A percentile compares a stretch with the other conserved stretches of the same genome.
phyloP scores from a whole-genome alignment of 2,888 invertebrate species.

The Ectobius pallidus region DNA sequence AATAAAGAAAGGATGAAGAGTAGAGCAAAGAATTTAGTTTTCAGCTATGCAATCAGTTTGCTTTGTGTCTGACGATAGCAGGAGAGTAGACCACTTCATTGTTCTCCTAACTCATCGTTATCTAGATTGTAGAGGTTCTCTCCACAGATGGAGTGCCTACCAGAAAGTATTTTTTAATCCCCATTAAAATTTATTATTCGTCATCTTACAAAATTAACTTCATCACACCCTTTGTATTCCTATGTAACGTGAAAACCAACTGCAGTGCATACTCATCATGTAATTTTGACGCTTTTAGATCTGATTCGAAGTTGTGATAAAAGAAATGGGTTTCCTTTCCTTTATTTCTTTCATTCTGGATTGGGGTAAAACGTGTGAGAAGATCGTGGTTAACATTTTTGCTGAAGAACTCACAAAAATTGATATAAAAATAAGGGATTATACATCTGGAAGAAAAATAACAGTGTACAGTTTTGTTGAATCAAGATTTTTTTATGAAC shows the following conservation, averaged over 20 bases:
- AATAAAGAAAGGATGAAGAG: too few species aligned
- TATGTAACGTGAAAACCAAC: background rate
- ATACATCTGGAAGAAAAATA: too few species aligned
- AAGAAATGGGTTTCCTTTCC: background rate
- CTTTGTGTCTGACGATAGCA: too few species aligned
- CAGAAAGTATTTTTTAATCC: conserved; percentile 1
- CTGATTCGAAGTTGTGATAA: conserved; percentile 16
- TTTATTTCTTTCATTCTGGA: background rate
- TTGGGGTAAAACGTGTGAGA: too few species aligned
- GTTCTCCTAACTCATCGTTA: too few species aligned
- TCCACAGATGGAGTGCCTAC: too few species aligned
- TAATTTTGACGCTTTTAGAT: conserved; percentile 26
- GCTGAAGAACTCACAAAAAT: conserved; percentile 1
- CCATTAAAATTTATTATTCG: conserved; percentile 35
- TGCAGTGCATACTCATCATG: background rate
- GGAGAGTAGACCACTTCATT: too few species aligned
- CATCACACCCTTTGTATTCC: background rate
- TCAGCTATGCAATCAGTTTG: too few species aligned
- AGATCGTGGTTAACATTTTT: background rate
- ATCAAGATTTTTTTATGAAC: too few species aligned
- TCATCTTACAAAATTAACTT: conserved; percentile 35
- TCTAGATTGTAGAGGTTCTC: too few species aligned
- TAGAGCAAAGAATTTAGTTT: too few species aligned
- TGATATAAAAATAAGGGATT: background rate
- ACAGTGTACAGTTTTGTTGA: too few species aligned